Percentiles rank a stretch among this genome's conserved stretches.
These are phyloP conservation scores for Dolichopus griseipennis DNA, from an alignment of 2,888 invertebrate genomes.

Conservation along the genomic window DNA sequence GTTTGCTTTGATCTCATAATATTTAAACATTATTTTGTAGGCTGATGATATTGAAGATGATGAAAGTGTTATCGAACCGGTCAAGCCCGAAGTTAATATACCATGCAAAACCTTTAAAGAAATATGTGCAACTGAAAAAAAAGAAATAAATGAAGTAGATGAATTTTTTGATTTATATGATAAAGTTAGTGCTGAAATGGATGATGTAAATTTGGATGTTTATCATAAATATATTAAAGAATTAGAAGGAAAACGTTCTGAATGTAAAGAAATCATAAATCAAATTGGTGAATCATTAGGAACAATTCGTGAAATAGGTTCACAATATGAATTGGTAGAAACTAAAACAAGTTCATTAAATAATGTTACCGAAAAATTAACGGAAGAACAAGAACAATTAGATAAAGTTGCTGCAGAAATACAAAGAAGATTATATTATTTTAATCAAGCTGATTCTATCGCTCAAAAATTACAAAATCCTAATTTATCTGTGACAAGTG, in stretches of 20 bases:
- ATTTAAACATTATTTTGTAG: neutral
- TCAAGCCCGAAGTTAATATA: neutral
- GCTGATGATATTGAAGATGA: neutral
- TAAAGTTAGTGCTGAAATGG: slow-evolving; percentile 58
- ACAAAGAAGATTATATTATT: slow-evolving; percentile 70
- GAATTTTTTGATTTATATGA: slow-evolving; percentile 69
- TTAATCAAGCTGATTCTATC: slow-evolving; percentile 72
- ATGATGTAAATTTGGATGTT: slow-evolving; percentile 58
- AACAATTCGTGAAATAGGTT: slow-evolving; percentile 61
- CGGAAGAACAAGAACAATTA: slow-evolving; percentile 78
- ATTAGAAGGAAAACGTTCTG: slow-evolving; percentile 55
- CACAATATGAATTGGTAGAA: slow-evolving; percentile 78
- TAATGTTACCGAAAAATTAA: slow-evolving; percentile 81
- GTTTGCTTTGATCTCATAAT: neutral
- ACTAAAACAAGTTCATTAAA: slow-evolving; percentile 88
- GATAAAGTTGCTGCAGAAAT: slow-evolving; percentile 72
- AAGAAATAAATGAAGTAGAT: slow-evolving; percentile 36
- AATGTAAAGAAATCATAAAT: slow-evolving; percentile 58
- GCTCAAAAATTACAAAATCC: slow-evolving; percentile 72
- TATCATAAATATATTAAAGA: slow-evolving; percentile 65
- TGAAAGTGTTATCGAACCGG: neutral
- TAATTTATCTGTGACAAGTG: slow-evolving; percentile 71
- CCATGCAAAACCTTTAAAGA: slow-evolving; percentile 7
- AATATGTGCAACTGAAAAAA: neutral
- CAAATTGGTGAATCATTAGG: slow-evolving; percentile 63